Evolutionary conservation across 2,113 vertebrate genomes (phyloP), one percentile per base, ranked within the genome.

Genomic region (Australoheros scitulus): DNA sequence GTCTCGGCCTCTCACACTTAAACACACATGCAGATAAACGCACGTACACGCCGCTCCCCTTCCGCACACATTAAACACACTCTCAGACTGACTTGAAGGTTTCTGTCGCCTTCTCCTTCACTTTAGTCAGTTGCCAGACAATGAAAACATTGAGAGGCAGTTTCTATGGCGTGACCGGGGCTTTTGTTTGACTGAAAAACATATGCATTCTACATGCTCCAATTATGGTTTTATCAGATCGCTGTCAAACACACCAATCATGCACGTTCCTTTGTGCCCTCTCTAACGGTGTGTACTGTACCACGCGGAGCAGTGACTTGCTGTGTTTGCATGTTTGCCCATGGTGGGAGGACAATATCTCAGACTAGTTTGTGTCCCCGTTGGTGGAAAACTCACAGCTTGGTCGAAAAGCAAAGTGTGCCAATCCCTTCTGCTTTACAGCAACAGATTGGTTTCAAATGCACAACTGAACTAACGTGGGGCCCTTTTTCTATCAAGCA

Each of bases 311-410:
- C 95, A 91, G 95, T 91, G 96, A 95, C 94, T 94, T 89, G 89
- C 90, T 94, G 88, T 97, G 96, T 97, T 97, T 97, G 96, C 95
- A 26, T 97, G 94, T 98, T 97, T 97, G 97, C 97, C 96, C 94
- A 97, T 96, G 97, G 97, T 91, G 97, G 96, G 94, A 94, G 87
- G 88, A 29, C 52, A 92, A 88, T 90, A 90, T 87, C 91, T 79
- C 76, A 89, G 90, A 61, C 87, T 84, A 83, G 79, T 89, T 91
- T 82, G 79, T 68, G 91, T 92, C 83, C 79, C 86, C 20, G 81
- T 83, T 72, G 83, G 87, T 7, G 61, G 81, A 91, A 91, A 89
- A 91, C 57, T 86, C 58, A 4, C 63, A 64, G 90, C 88, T 85
- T 63, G 47, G 70, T 88, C 17, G 0, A 89, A 88, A 89, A 90